phyloP scores from a whole-genome alignment of 1,140 invertebrate genomes.

The Trichonephila inaurata region DNA sequence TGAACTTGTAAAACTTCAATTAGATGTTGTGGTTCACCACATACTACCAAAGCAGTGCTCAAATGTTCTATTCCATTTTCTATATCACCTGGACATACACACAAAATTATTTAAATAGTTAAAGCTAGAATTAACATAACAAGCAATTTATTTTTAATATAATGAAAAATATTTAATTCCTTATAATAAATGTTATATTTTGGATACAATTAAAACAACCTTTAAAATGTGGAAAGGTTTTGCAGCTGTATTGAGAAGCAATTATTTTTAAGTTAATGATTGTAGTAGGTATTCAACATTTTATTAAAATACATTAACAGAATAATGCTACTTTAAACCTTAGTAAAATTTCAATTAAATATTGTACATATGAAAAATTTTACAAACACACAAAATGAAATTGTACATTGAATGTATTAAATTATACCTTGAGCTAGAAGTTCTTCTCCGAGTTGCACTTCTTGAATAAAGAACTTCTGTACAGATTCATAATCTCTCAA shows the following conservation, averaged over 20 bases:
- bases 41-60: constrained; percentile 96
- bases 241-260: too few species aligned
- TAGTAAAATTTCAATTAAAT: too few species aligned
- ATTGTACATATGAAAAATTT: neutral
- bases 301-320: too few species aligned
- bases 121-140: neutral
- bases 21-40: constrained; percentile 95
- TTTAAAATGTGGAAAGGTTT: too few species aligned
- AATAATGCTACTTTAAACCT: too few species aligned
- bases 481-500: constrained; percentile 94
- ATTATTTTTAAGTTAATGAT: too few species aligned
- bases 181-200: too few species aligned
- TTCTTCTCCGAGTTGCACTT: constrained; percentile 92
- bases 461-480: constrained; percentile 94
- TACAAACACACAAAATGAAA: neutral
- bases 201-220: too few species aligned
- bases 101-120: constrained; percentile 19
- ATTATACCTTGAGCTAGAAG: constrained; percentile 86
- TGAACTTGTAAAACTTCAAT: constrained; percentile 97
- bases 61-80: constrained; percentile 96
- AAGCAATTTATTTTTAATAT: too few species aligned
- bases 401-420: neutral
- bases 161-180: too few species aligned
- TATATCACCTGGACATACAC: constrained; percentile 85
- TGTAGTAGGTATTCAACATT: too few species aligned